These are phyloP conservation scores for Gastrophryne carolinensis DNA, from an alignment of 2,797 vertebrate species.

Conservation along the genomic window DNA sequence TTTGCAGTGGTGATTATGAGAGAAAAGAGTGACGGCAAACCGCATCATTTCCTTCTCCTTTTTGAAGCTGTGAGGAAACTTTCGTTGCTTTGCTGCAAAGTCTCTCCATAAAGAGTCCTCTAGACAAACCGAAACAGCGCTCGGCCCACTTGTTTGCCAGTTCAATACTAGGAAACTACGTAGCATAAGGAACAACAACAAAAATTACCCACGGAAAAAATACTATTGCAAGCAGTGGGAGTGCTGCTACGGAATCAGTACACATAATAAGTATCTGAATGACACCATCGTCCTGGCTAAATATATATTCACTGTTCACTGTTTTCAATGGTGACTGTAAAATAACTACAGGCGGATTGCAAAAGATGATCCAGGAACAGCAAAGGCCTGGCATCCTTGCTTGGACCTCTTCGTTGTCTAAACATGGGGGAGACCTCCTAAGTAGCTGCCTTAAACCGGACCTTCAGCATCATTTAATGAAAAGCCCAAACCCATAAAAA, in stretches of 20 bases:
- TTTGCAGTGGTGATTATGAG: constrained; percentile 28
- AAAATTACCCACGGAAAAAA: constrained; percentile 57
- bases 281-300: constrained; percentile 55
- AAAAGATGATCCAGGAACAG: too few relatives aligned
- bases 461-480: too few relatives aligned
- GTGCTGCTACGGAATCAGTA: constrained; percentile 55
- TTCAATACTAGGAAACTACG: constrained; percentile 66
- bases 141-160: constrained; percentile 65
- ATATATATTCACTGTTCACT: neutral
- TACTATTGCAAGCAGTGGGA: constrained; percentile 56
- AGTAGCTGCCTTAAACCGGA: too few relatives aligned
- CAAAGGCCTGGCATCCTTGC: too few relatives aligned
- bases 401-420: too few relatives aligned
- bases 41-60: constrained; percentile 61
- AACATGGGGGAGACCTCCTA: too few relatives aligned
- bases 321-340: neutral
- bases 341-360: neutral
- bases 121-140: constrained; percentile 57
- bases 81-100: constrained; percentile 59
- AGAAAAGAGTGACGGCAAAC: constrained; percentile 56
- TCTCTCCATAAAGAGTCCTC: constrained; percentile 60
- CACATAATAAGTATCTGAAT: constrained; percentile 50
- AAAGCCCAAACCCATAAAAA: too few relatives aligned
- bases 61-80: constrained; percentile 59
- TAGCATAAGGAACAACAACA: constrained; percentile 61